phyloP scores from a whole-genome alignment of 2,888 invertebrate species.

The Ophion ventricosus region DNA sequence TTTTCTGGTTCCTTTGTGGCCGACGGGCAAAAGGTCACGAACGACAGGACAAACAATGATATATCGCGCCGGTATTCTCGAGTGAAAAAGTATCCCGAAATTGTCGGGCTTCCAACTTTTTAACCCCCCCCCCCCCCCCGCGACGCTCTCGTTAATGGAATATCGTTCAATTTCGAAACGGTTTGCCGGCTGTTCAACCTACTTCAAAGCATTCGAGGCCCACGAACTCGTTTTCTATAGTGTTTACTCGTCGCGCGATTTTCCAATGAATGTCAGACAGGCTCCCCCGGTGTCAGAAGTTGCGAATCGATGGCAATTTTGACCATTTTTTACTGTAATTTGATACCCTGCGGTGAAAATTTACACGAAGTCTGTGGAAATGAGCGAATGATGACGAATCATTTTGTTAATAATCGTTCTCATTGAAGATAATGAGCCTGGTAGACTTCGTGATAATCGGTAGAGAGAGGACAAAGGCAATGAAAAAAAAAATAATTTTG shows the following conservation, averaged over 20 bases:
- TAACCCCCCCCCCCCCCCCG: background rate
- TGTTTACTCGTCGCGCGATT: background rate
- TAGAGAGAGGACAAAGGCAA: too few relatives aligned
- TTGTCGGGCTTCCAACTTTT: slow-evolving; percentile 37
- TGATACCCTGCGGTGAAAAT: too few relatives aligned
- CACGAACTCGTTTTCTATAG: background rate
- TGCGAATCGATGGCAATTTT: too few relatives aligned
- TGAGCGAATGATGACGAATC: too few relatives aligned
- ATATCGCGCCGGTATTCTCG: slow-evolving; percentile 10
- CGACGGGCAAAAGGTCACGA: slow-evolving; percentile 14
- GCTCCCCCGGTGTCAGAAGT: too few relatives aligned
- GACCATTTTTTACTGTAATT: too few relatives aligned
- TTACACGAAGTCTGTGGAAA: too few relatives aligned
- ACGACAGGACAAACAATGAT: slow-evolving; percentile 37
- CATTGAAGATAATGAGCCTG: too few relatives aligned
- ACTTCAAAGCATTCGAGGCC: background rate
- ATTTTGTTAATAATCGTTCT: too few relatives aligned
- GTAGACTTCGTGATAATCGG: too few relatives aligned
- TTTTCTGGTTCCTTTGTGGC: slow-evolving; percentile 21
- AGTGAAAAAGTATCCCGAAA: slow-evolving; percentile 40
- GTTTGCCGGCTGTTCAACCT: slow-evolving; percentile 6
- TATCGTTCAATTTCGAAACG: slow-evolving; percentile 47
- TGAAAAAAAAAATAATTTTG: too few relatives aligned
- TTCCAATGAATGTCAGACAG: too few relatives aligned
- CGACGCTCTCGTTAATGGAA: slow-evolving; percentile 31